Evolutionary conservation across 2,113 vertebrate species (phyloP), one percentile per base, ranked within the genome.

Genomic region (Cyphomyrus discorhynchus): DNA sequence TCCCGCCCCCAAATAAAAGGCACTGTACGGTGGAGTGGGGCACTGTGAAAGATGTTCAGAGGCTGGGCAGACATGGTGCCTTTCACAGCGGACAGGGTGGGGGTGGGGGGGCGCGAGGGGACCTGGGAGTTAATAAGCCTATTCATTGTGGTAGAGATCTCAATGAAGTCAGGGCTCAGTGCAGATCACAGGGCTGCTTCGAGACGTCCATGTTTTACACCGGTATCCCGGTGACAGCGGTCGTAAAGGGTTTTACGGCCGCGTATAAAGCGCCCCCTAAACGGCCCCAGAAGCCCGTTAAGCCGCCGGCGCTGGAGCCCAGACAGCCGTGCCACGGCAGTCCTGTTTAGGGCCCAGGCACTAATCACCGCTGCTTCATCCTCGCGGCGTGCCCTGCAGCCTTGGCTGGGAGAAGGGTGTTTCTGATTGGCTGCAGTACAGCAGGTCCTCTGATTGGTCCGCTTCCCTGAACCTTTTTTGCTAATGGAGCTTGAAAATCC

Each of bases 171-270:
- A 56, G 58, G 62, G 10, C 62, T 88, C 27, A 1, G 58, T 82
- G 58, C 39, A 89, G 84, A 90, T 77, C 89, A 70, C 11, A 70
- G 50, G 90, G n/a, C 19, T 6, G 49, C 53, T 87, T 10, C 10
- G 82, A 9, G 46, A 80, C 77, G 17, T 56, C 42, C 86, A 21
- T 88, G 89, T 92, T 86, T 80, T 91, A 90, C 88, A 39, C 27
- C 52, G 50, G 70, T 52, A 24, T 53, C 90, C 45, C 46, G 82
- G 91, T 89, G 91, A 90, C 90, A 91, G 92, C 62, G 42, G 90
- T 89, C 88, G 90, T 91, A 91, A 90, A 92, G 90, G 42, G 50
- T 89, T 93, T 92, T 90, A 90, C 27, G 74, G 84, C 80, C 90
- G 80, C 88, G 88, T 90, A 91, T 93, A 91, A 92, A 92, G 56